Evolutionary conservation across 1,140 invertebrate species (phyloP), one percentile per base, ranked within the genome.

Genomic region (Drosophila orena): DNA sequence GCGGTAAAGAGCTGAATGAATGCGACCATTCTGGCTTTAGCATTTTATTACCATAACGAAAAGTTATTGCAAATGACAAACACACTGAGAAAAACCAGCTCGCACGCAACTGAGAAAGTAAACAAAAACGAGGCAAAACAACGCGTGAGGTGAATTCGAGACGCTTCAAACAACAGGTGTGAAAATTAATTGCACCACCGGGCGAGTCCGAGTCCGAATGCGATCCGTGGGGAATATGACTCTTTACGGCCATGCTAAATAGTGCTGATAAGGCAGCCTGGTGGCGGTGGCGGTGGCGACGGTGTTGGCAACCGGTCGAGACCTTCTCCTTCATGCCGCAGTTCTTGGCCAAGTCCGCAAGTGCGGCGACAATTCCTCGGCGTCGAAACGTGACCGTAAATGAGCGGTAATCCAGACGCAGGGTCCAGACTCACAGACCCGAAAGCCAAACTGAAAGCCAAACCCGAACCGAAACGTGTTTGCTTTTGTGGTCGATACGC

Each of bases 401-500:
- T 66, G 68, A 80, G 53, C 43, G 40, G 38, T 56, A 24, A 55
- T 37, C 69, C 66, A 55, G 56, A 53, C 66, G 38, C 55, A 72
- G 49, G 42, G 49, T 71, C 66, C 69, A 72, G 54, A 46, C 34
- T 44, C 38, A 34, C 6, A 57, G 8, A 53, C 57, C 15, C 40
- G 43, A 12, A 20, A 30, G 30, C 49, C 15, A 71, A 38, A 59
- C 43, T 17, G 5, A 55, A 27, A 53, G n/a, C 44, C 24, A n/a
- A 65, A 30, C 20, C 64, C 60, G 17, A 50, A 34, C 64, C 66
- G 64, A 70, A 44, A 49, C 74, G 66, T 89, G 77, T 89, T 89
- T 89, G 80, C 64, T 68, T 83, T 89, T 89, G 79, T 89, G 84
- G 84, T 89, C 84, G 79, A 88, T 89, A 89, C 84, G 84, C 84